Evolutionary conservation across 2,113 vertebrate genomes (phyloP), one percentile per base, ranked within the genome.

Genomic region (Sitta europaea): DNA sequence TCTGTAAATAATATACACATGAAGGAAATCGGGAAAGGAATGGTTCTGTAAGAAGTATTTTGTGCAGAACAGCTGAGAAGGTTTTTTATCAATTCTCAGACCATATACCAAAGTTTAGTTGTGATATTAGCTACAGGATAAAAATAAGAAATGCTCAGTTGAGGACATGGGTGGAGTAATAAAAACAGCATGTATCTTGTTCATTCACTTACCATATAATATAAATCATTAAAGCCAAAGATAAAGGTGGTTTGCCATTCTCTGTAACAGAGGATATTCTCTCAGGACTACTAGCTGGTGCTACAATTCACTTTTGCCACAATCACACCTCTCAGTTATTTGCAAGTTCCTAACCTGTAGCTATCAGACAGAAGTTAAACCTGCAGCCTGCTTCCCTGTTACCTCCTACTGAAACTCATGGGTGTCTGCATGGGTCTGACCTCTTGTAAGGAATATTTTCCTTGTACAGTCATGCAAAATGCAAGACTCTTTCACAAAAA

Each of bases 1-100:
- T 96, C 73, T 91, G 91, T 83, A 88, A 96, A 97, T 78, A 97
- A 92, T 91, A 38, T 1, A 93, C 45, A 74, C 72, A 48, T 42
- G 90, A 89, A 96, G 85, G 76, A 92, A 83, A 96, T 45, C 25
- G 10, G 95, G 65, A 85, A 94, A 86, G 79, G 51, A 91, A 43
- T 25, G 15, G 36, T 84, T 96, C 90, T 96, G 38, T 94, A 93
- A 92, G 88, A 95, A 96, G 48, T 90, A 86, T 59, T 92, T 94
- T 24, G 65, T 84, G 88, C 83, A 73, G 77, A 77, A 63, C 36
- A 70, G 43, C 78, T 42, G 62, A 80, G 81, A 48, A 51, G 18
- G 11, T 2, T 48, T 79, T 70, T 58, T 38, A 59, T 66, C 45
- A 50, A 50, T 67, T 77, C 43, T 51, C 48, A 58, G 43, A 10